phyloP scores from a whole-genome alignment of 1,140 invertebrate species.

The Drosophila sp. region DNA sequence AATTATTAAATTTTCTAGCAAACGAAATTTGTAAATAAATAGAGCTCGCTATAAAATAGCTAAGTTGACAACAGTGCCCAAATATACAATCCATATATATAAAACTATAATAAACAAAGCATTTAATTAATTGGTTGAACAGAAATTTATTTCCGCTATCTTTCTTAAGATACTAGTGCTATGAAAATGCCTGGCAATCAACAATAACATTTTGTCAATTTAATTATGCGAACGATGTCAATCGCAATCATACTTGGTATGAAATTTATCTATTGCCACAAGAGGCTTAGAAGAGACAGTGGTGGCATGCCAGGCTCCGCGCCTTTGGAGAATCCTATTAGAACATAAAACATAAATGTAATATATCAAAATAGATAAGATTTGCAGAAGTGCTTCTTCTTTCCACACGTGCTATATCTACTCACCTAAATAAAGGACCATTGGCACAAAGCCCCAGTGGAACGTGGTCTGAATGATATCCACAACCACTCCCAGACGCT shows the following conservation, averaged over 20 bases:
- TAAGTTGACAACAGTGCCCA: too few relatives aligned
- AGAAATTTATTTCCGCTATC: constrained; percentile 70
- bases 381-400: constrained; percentile 23
- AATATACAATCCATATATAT: background rate
- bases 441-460: constrained; percentile 89
- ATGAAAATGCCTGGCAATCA: constrained; percentile 49
- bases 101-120: too few relatives aligned
- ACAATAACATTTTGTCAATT: constrained; percentile 45
- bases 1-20: too few relatives aligned
- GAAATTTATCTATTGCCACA: constrained; percentile 85
- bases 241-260: constrained; percentile 1
- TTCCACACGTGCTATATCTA: constrained; percentile 44
- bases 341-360: constrained; percentile 24
- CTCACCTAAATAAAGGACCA: constrained; percentile 89
- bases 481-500: constrained; percentile 87
- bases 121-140: constrained; percentile 33
- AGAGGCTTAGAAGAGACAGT: constrained; percentile 85
- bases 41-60: too few relatives aligned
- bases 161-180: constrained; percentile 45
- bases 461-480: constrained; percentile 87
- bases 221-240: constrained; percentile 18
- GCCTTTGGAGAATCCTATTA: constrained; percentile 87
- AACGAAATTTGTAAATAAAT: too few relatives aligned
- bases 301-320: constrained; percentile 88
- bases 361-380: constrained; percentile 22